Base-by-base conservation (phyloP, 2,888 invertebrate genomes). In the Archips crataeganus region DNA sequence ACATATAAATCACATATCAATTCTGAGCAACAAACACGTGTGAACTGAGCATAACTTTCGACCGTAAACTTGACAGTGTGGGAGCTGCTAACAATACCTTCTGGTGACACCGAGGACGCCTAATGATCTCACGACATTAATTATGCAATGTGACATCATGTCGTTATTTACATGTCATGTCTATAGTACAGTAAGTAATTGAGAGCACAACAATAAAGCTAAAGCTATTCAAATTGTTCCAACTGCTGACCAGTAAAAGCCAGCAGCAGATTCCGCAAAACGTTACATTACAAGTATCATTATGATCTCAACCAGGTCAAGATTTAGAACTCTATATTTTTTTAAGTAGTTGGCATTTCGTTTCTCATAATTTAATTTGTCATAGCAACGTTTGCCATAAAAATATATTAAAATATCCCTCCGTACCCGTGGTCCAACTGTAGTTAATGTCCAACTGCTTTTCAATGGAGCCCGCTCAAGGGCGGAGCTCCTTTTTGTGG, bases 21-120 rank as follows among this genome's bases (percentile, higher is more conserved):
- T 42, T 45, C 15, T 42, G 42, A 63, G 11, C 62, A 39, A 45
- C 61, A 61, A 71, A 47, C 57, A 63, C 63, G 63, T 73, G 73
- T 73, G 73, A 66, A 57, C 47, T 39, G 57, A 63, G 74, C 72
- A 74, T 77, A 77, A 79, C 79, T 80, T 80, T 82, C 79, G 82
- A 76, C 85, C 84, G 78, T 85, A 82, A 85, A 85, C 85, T 85
- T 85, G 84, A 79, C 81, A 81, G 78, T 82, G 85, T 83, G 84
- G 80, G 80, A 81, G 77, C 76, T 71, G 54, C 60, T 65, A 77
- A 75, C 79, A 78, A 57, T 65, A 23, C 57, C 36, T 63, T 32
- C 57, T 2, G n/a, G 68, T 64, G 69, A 64, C 51, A 54, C n/a
- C 60, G 69, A 70, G 69, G 74, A 69, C 73, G 39, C 54, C 15